These are phyloP conservation scores for Saccopteryx bilineata DNA, from an alignment of 2,113 vertebrate species.

Conservation along the genomic window DNA sequence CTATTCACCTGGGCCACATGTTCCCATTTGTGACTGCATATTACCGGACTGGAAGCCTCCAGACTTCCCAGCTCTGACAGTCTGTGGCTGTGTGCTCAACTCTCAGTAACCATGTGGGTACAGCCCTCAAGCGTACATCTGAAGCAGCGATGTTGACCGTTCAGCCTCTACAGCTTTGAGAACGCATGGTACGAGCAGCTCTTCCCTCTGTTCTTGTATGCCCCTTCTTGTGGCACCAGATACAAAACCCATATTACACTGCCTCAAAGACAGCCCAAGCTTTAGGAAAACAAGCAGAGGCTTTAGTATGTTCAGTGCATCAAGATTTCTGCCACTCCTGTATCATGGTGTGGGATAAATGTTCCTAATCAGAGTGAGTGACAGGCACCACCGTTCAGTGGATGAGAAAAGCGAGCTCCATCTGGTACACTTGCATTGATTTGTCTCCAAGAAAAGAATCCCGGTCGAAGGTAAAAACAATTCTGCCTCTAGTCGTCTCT, in stretches of 20 bases:
- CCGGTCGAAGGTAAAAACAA: conserved; percentile 58
- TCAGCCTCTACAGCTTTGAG: neutral
- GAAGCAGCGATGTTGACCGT: neutral
- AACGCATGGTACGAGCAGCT: neutral
- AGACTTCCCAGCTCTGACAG: neutral
- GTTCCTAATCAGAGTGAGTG: conserved; percentile 38
- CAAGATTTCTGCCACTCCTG: conserved; percentile 9
- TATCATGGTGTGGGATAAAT: neutral
- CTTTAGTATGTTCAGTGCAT: neutral
- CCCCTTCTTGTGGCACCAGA: neutral
- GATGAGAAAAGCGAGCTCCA: neutral
- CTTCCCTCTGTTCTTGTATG: neutral
- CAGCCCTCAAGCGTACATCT: neutral
- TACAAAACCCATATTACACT: conserved; percentile 5
- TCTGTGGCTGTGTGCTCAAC: neutral
- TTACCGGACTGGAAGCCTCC: neutral
- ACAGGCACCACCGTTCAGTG: neutral
- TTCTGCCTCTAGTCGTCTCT: conserved; percentile 42
- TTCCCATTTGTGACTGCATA: neutral
- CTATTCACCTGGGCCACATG: neutral
- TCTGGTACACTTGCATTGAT: conserved; percentile 12
- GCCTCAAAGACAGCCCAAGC: neutral
- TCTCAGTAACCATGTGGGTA: neutral
- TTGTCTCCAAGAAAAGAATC: conserved; percentile 25
- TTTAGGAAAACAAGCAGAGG: conserved; percentile 59